Base-by-base conservation (phyloP, 23 tunicate species). In the Aplidium turbinatum region DNA sequence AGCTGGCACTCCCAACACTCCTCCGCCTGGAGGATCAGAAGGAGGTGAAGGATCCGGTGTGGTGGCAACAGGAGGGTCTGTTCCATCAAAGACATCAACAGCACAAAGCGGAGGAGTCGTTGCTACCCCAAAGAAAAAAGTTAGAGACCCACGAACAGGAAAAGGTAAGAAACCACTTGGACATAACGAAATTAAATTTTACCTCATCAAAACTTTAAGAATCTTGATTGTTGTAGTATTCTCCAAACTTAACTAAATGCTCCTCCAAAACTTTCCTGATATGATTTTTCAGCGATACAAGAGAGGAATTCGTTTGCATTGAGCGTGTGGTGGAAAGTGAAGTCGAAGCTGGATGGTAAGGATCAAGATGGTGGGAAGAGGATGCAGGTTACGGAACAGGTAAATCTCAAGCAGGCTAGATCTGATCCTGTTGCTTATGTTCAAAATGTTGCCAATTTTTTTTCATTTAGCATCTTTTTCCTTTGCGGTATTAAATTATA, bases 301-400 rank as follows among this genome's bases (percentile, higher is more conserved):
- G 96, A 82, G 40, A 69, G 99, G 22, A 94, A 94, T 56, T 63
- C 71, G 26, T 77, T 79, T 69, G 99, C 92, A 18, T 35, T 88
- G 72, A 83, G 82, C 40, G 90, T 88, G 40, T 82, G 90, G 90
- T 71, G 96, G 48, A 79, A 79, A 57, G 95, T 95, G 63, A 88
- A 95, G 62, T 74, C 86, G 29, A 95, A 95, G 78, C 47, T 95
- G 51, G 99, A 95, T 42, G 96, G 99, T 5, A 66, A 79, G 40
- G 99, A 95, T 69, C 78, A 50, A 46, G 99, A 89, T 22, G 18
- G 70, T 6, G 81, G 75, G 19, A 82, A 86, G 31, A 63, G 92
- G 47, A 78, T 83, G 82, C 79, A 66, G 42, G 84, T 84, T 30
- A 25, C 87, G 1, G 99, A 95, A 32, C 96, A 88, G 92, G 99